Conservation (phyloP, 1,140 invertebrate species). For the Ladona fulva region DNA sequence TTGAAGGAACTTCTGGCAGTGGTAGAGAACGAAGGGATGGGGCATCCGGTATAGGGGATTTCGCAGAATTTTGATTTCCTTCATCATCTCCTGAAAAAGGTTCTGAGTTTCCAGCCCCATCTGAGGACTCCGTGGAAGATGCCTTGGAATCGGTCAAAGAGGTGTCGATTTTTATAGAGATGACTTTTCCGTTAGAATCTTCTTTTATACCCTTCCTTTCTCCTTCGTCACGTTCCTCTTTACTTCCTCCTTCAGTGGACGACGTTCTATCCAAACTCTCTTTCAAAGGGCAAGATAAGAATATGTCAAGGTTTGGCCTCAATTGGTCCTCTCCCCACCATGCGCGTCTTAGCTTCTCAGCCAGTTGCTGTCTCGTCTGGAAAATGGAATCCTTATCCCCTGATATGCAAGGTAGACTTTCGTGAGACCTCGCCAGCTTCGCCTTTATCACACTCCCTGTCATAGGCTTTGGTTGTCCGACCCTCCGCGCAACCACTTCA, state of each 20-base stretch:
- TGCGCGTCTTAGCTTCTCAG: conserved; percentile 39
- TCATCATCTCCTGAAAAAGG: too few relatives aligned
- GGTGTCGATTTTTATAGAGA: not conserved
- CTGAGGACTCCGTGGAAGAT: too few relatives aligned
- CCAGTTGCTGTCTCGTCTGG: conserved; percentile 42
- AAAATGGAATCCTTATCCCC: conserved; percentile 40
- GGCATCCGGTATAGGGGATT: too few relatives aligned
- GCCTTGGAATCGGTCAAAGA: too few relatives aligned
- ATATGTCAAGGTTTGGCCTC: conserved; percentile 42
- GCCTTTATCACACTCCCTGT: conserved; percentile 6
- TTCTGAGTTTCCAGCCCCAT: too few relatives aligned
- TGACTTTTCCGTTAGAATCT: not conserved
- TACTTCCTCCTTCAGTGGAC: not conserved
- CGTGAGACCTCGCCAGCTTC: conserved; percentile 22
- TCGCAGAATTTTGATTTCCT: too few relatives aligned
- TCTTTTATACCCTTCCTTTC: too few relatives aligned
- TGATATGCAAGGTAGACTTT: conserved; percentile 20
- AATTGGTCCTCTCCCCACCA: conserved; percentile 39
- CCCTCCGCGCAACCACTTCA: not conserved
- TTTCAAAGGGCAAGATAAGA: conserved; percentile 36
- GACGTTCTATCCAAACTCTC: conserved; percentile 22
- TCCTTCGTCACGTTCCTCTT: too few relatives aligned
- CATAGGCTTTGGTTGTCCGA: conserved; percentile 24
- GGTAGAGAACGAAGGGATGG: not conserved
- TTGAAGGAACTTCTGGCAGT: not conserved